Conservation (phyloP, 53 echinoderm and acorn worm species). For the Crossaster papposus region DNA sequence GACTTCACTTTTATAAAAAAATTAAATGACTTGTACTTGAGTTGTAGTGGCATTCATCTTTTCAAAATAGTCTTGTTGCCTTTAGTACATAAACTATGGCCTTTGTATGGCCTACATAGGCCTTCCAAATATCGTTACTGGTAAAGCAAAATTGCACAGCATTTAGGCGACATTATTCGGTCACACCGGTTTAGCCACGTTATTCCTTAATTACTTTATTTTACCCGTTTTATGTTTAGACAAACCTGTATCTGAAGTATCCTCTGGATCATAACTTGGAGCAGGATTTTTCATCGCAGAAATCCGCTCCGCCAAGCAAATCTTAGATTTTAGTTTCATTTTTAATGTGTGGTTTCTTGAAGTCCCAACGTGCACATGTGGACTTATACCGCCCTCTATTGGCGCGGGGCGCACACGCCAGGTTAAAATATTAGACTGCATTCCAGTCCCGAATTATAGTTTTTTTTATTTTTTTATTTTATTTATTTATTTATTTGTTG, state of each 20-base stretch:
- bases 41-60: too few species aligned
- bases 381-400: not conserved
- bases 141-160: not conserved
- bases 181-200: not conserved
- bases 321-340: slow-evolving; percentile 27
- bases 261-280: slow-evolving; percentile 74
- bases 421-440: too few species aligned
- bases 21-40: too few species aligned
- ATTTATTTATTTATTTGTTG: too few species aligned
- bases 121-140: slow-evolving; percentile 19
- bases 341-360: not conserved
- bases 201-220: not conserved
- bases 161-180: not conserved
- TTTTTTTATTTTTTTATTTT: too few species aligned
- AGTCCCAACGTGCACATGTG: too few species aligned
- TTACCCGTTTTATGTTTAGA: not conserved
- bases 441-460: too few species aligned
- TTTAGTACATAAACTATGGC: too few species aligned
- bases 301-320: slow-evolving; percentile 70
- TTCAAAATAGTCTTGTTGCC: too few species aligned
- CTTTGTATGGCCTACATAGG: not conserved
- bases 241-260: slow-evolving; percentile 56
- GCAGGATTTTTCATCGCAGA: slow-evolving; percentile 73
- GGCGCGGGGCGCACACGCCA: too few species aligned
- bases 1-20: too few species aligned